These are phyloP conservation scores for Drosophila kanapiae DNA, from an alignment of 1,140 invertebrate species.

Conservation along the genomic window DNA sequence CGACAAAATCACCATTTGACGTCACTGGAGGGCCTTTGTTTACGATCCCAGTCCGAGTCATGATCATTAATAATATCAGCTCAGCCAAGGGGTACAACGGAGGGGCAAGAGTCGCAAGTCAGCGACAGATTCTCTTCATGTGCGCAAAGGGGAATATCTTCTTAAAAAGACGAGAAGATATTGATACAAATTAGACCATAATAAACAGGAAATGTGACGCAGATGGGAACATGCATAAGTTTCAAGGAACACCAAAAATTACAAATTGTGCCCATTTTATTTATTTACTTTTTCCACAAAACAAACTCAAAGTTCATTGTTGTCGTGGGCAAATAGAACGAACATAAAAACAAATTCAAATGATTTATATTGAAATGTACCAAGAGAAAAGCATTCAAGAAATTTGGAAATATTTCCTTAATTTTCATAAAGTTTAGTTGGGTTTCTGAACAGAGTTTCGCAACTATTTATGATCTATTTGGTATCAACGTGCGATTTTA, in stretches of 20 bases:
- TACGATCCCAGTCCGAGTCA: constrained; percentile 27
- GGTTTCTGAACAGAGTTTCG: background rate
- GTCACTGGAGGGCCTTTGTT: constrained; percentile 64
- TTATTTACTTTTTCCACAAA: constrained; percentile 1
- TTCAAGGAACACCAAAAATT: constrained; percentile 8
- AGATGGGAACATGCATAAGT: constrained; percentile 5
- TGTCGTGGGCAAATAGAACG: background rate
- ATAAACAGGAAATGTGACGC: constrained; percentile 36
- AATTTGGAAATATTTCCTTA: background rate
- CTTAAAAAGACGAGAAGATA: constrained; percentile 9
- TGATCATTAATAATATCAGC: constrained; percentile 73
- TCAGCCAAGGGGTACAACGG: background rate
- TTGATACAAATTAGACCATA: constrained; percentile 28
- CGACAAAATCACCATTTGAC: constrained; percentile 57
- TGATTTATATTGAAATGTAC: background rate
- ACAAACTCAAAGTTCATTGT: background rate
- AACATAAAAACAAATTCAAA: too few relatives aligned
- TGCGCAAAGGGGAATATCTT: constrained; percentile 11
- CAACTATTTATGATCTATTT: background rate
- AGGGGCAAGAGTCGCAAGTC: background rate
- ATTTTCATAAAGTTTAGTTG: background rate
- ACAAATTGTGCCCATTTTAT: constrained; percentile 7
- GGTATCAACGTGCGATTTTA: background rate
- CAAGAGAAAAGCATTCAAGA: background rate
- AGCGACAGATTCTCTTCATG: constrained; percentile 2